Conservation (phyloP, 2,888 invertebrate species). For the Cheilosia grossa region DNA sequence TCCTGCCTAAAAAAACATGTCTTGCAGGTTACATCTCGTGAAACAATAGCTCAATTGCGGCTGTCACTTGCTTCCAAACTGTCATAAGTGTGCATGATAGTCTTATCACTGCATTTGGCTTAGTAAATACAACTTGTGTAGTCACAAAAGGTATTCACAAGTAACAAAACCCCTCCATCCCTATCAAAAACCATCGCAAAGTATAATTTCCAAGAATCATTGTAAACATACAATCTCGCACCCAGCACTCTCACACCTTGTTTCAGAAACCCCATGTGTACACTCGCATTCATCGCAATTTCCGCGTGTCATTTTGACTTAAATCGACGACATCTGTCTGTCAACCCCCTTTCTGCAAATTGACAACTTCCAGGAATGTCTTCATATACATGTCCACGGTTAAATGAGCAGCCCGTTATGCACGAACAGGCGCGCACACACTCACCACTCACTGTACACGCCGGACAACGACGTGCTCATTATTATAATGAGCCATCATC, state of each 20-base stretch:
- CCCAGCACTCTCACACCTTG: constrained; percentile 23
- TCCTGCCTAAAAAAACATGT: no score
- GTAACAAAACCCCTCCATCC: neutral
- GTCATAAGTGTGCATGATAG: no score
- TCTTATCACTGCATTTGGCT: no score
- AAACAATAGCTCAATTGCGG: no score
- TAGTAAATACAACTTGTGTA: no score
- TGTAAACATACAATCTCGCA: neutral
- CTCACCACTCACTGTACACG: neutral
- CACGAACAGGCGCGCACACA: constrained; percentile 15
- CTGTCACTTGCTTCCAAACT: no score
- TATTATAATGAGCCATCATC: constrained; percentile 58
- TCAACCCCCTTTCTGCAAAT: constrained; percentile 9
- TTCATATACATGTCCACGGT: constrained; percentile 26
- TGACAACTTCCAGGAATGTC: constrained; percentile 51
- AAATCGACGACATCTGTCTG: constrained; percentile 39
- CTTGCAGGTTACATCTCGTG: no score
- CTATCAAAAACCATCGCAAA: neutral
- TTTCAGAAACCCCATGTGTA: neutral
- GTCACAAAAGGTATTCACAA: no score
- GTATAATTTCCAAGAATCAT: constrained; percentile 11
- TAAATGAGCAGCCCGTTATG: constrained; percentile 23
- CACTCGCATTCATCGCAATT: neutral
- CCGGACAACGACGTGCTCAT: constrained; percentile 48
- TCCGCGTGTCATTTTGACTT: constrained; percentile 37